Evolutionary conservation across 1,140 invertebrate species (phyloP).

Genomic region (Anagrus nilaparvatae): DNA sequence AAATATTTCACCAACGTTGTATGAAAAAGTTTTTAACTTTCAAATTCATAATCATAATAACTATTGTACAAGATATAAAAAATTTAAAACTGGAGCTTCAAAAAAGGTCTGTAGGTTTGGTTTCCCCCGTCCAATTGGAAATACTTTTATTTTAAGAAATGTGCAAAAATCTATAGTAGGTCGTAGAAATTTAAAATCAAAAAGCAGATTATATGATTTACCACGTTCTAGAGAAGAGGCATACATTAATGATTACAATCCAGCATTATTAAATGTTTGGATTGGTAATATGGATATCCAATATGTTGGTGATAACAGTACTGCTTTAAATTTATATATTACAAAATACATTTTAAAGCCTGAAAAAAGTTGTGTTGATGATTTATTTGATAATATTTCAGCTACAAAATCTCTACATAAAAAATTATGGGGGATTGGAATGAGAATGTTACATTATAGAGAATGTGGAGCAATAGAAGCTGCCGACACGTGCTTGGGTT

Average conservation of each 20-base stretch:
- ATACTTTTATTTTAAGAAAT: constrained; percentile 19
- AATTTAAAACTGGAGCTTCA: neutral
- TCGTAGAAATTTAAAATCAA: constrained; percentile 18
- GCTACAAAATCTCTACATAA: constrained; percentile 15
- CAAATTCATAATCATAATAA: constrained; percentile 20
- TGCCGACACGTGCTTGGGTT: constrained; percentile 26
- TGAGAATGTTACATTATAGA: constrained; percentile 23
- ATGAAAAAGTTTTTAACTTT: constrained; percentile 16
- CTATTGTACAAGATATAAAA: constrained; percentile 12
- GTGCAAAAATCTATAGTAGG: constrained; percentile 20
- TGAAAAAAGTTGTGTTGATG: constrained; percentile 11
- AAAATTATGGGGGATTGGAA: constrained; percentile 19
- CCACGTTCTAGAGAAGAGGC: constrained; percentile 16
- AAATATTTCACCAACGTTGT: constrained; percentile 17
- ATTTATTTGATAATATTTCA: constrained; percentile 7
- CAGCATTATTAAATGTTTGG: constrained; percentile 18
- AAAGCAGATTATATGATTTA: constrained; percentile 25
- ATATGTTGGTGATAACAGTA: constrained; percentile 22
- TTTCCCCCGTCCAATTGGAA: constrained; percentile 21
- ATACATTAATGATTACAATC: constrained; percentile 28
- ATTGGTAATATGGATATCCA: constrained; percentile 26
- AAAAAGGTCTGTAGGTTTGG: constrained; percentile 21
- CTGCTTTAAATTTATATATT: constrained; percentile 18
- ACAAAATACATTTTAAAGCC: constrained; percentile 16
- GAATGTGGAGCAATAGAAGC: constrained; percentile 30